Conservation (phyloP, 2,888 invertebrate species). For the Lamellibrachia satsuma region DNA sequence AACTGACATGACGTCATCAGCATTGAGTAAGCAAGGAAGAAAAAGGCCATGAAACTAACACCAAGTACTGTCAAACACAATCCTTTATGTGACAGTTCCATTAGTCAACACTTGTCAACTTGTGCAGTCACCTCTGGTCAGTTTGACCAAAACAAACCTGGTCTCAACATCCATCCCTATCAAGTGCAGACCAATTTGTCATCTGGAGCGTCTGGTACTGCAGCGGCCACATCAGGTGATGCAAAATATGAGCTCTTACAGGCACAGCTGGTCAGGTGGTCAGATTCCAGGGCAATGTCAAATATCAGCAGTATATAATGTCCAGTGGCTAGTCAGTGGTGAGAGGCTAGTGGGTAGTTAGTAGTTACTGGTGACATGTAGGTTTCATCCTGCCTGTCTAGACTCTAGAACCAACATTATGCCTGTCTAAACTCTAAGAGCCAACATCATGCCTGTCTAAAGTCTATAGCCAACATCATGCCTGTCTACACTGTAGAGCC, state of each 20-base stretch:
- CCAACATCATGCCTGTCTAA: no score
- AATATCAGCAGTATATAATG: not conserved
- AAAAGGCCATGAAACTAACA: not conserved
- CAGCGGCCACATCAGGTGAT: not conserved
- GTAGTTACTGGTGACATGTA: not conserved
- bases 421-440: no score
- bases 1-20: not conserved
- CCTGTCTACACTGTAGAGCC: no score
- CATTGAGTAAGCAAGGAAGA: not conserved
- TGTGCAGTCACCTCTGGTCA: not conserved
- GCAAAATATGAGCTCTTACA: not conserved
- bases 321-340: not conserved
- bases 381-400: not conserved
- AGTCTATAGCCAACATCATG: no score
- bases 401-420: no score
- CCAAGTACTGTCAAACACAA: not conserved
- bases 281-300: no score
- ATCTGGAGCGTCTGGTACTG: not conserved
- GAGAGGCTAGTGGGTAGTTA: not conserved
- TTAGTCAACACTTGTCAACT: not conserved
- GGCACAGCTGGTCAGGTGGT: no score
- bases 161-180: not conserved
- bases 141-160: not conserved
- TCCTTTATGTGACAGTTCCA: not conserved
- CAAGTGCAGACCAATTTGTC: constrained; percentile 6